Percentiles rank a stretch among this genome's conserved stretches.
These are phyloP conservation scores for Lasioglossum pauxillum DNA, from an alignment of 2,888 invertebrate genomes.

Conservation along the genomic window DNA sequence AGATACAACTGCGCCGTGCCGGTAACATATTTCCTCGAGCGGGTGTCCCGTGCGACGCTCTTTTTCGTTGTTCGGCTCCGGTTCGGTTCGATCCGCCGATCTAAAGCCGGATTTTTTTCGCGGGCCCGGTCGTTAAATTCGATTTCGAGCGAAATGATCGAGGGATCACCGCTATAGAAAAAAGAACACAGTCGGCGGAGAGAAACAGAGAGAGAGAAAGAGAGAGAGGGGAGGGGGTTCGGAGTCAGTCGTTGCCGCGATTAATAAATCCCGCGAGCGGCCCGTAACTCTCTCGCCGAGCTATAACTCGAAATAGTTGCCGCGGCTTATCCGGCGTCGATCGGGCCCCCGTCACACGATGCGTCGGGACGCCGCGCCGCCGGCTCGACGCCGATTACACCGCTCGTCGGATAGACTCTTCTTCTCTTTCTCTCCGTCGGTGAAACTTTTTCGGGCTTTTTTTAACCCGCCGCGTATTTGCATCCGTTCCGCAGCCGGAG, in stretches of 20 bases:
- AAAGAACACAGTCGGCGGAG: neutral
- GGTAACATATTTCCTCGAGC: constrained; percentile 40
- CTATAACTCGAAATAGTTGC: constrained; percentile 78
- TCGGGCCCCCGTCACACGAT: constrained; percentile 74
- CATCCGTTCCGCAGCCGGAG: constrained; percentile 25
- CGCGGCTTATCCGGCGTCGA: constrained; percentile 76
- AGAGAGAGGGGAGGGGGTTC: neutral
- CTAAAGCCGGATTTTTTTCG: constrained; percentile 30
- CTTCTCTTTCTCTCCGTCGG: neutral
- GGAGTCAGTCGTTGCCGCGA: constrained; percentile 57
- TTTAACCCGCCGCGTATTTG: constrained; percentile 9
- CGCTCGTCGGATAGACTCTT: neutral
- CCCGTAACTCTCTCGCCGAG: constrained; percentile 70
- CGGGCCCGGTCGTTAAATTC: constrained; percentile 47
- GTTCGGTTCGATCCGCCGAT: constrained; percentile 1
- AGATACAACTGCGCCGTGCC: constrained; percentile 25
- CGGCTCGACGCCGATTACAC: constrained; percentile 12
- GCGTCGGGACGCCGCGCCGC: constrained; percentile 55
- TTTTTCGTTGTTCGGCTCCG: neutral
- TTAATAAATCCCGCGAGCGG: constrained; percentile 74
- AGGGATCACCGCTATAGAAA: neutral
- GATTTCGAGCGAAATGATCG: constrained; percentile 49
- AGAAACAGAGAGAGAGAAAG: neutral
- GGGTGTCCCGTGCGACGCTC: constrained; percentile 26
- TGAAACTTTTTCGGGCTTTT: neutral